These are phyloP conservation scores for Isichthys henryi DNA, from an alignment of 2,113 vertebrate species.

Conservation along the genomic window DNA sequence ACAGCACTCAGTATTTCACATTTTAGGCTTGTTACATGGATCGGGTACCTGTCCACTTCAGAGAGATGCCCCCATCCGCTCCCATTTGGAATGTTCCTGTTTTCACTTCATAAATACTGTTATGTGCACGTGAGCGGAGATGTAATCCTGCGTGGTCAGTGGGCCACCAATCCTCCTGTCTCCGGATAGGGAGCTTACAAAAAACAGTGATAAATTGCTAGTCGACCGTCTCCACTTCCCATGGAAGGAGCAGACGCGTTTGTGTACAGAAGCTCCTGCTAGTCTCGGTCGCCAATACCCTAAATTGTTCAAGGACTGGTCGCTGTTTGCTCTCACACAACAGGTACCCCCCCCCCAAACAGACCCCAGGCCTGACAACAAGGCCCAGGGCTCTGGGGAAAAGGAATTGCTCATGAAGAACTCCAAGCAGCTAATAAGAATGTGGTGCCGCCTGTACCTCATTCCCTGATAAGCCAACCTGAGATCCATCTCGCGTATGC, in stretches of 20 bases:
- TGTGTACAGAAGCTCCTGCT: neutral
- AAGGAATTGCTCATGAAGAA: too few relatives aligned
- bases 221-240: neutral
- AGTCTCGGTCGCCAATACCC: neutral
- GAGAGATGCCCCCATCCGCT: neutral
- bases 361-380: neutral
- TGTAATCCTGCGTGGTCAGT: too few relatives aligned
- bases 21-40: neutral
- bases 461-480: neutral
- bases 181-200: too few relatives aligned
- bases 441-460: neutral
- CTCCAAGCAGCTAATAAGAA: neutral
- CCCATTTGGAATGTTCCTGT: too few relatives aligned
- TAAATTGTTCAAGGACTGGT: neutral
- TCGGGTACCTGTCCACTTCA: neutral
- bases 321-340: neutral
- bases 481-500: neutral
- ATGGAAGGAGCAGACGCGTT: neutral
- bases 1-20: neutral
- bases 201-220: neutral
- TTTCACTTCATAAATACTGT: too few relatives aligned
- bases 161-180: too few relatives aligned
- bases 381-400: neutral
- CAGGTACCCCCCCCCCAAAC: neutral
- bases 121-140: too few relatives aligned